A percentile compares a stretch with the other conserved stretches of the same genome.
Conservation (phyloP, 1,140 invertebrate species). For the Heliconius congener region DNA sequence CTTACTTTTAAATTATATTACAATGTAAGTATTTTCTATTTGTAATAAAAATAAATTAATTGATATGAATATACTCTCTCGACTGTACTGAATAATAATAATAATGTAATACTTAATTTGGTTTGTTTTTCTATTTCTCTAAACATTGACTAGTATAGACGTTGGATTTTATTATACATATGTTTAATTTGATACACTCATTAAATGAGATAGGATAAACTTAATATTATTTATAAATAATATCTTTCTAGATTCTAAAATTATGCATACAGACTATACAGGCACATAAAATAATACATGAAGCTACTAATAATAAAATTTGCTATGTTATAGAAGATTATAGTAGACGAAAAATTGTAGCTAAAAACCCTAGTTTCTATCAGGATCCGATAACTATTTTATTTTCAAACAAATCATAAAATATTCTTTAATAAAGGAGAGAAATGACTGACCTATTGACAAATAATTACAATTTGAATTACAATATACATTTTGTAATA, state of each 20-base stretch:
- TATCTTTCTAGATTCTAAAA: neutral
- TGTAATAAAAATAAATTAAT: slow-evolving; percentile 7
- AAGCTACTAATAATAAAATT: neutral
- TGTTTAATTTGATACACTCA: neutral
- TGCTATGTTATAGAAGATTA: neutral
- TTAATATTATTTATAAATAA: neutral
- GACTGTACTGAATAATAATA: neutral
- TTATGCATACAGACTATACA: neutral
- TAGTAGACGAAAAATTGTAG: neutral
- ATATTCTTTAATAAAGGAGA: neutral
- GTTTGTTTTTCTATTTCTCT: neutral
- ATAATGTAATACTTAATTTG: neutral
- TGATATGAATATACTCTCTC: slow-evolving; percentile 11
- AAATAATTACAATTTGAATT: too few species aligned
- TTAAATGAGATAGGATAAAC: neutral
- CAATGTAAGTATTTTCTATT: neutral
- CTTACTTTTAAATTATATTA: neutral
- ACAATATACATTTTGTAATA: too few species aligned
- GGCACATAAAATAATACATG: neutral
- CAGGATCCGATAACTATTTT: neutral
- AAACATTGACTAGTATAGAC: slow-evolving; percentile 1
- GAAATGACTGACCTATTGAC: too few species aligned
- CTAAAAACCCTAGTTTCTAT: neutral
- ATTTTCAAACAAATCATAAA: neutral
- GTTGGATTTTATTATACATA: neutral